Percentiles rank a stretch among this genome's conserved stretches.
These are phyloP conservation scores for Alaudala cheleensis DNA, from an alignment of 2,113 vertebrate species.

Conservation along the genomic window DNA sequence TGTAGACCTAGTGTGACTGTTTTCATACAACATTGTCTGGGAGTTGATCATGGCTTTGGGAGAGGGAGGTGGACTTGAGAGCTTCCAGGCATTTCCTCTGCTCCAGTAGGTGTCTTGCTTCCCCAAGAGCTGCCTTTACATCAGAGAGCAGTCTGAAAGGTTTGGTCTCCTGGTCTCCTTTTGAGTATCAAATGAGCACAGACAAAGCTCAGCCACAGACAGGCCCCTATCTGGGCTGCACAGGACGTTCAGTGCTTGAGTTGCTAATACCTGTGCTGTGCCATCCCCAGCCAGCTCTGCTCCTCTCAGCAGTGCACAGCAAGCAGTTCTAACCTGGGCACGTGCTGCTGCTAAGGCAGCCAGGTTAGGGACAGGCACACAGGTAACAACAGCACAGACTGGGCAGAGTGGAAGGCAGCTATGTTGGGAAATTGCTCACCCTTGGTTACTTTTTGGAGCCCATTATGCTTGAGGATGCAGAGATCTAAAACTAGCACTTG, in stretches of 20 bases:
- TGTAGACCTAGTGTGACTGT: not conserved
- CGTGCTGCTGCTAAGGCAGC: not conserved
- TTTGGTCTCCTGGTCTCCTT: not conserved
- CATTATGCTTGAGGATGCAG: not conserved
- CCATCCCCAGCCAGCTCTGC: not conserved
- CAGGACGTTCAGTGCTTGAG: not conserved
- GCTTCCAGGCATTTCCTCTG: not conserved
- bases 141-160: not conserved
- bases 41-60: not conserved
- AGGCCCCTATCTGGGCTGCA: not conserved
- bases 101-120: not conserved
- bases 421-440: not conserved
- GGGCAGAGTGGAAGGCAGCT: not conserved
- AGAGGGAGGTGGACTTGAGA: not conserved
- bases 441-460: not conserved
- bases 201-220: not conserved
- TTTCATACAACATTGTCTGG: not conserved
- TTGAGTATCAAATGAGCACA: not conserved
- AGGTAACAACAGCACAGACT: not conserved
- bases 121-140: not conserved
- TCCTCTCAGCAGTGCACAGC: not conserved
- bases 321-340: not conserved
- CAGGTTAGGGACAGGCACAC: not conserved
- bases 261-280: not conserved
- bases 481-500: not conserved